Evolutionary conservation across 2,113 vertebrate genomes (phyloP).

Genomic region (Oenanthe oenanthe): DNA sequence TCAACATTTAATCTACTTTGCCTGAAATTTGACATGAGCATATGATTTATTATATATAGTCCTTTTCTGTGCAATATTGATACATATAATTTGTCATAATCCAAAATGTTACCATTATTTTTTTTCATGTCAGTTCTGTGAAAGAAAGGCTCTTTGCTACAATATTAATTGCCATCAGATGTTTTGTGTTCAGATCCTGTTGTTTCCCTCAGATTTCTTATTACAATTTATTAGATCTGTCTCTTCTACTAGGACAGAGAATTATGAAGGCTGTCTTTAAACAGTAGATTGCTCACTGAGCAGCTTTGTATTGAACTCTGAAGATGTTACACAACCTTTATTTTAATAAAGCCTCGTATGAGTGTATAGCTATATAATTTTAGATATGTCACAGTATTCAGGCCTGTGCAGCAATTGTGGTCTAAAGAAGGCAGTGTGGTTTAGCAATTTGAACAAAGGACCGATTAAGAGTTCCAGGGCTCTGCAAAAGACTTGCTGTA

Average conservation of each 20-base stretch:
- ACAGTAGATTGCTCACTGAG: neutral
- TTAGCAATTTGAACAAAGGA: conserved; percentile 30
- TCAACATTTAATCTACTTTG: neutral
- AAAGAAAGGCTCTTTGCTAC: neutral
- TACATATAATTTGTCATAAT: conserved; percentile 10
- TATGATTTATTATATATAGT: neutral
- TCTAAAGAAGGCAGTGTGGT: conserved; percentile 41
- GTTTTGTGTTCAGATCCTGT: neutral
- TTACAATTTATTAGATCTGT: neutral
- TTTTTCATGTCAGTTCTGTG: conserved; percentile 13
- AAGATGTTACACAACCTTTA: conserved; percentile 9
- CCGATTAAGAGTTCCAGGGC: conserved; percentile 30
- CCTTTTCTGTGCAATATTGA: neutral
- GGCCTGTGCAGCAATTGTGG: conserved; percentile 26
- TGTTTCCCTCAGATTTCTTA: neutral
- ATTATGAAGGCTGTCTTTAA: conserved; percentile 1
- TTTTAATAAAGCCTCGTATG: conserved; percentile 25
- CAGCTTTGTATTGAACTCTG: conserved; percentile 4
- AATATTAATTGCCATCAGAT: neutral
- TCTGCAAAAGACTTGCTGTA: conserved; percentile 43
- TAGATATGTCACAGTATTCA: conserved; percentile 23
- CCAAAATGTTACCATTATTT: conserved; percentile 3
- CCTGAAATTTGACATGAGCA: neutral
- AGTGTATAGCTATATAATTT: conserved; percentile 25
- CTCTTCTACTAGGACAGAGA: neutral